Conservation (phyloP, 2,113 vertebrate species). For the Plecotus auritus region DNA sequence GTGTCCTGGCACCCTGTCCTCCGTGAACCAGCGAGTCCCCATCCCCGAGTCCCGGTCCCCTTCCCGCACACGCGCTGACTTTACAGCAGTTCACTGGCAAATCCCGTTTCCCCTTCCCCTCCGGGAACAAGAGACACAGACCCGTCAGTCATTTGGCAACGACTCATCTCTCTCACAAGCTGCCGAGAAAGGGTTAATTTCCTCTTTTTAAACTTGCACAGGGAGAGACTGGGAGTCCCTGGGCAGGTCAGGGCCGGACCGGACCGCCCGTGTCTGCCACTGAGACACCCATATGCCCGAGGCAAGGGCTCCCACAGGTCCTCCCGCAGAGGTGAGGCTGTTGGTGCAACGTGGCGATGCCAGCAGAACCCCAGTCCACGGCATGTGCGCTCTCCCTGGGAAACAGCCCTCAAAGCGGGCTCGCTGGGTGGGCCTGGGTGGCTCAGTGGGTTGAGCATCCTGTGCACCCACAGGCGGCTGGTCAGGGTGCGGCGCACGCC, state of each 20-base stretch:
- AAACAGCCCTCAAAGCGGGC: not conserved
- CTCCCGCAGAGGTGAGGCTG: not conserved
- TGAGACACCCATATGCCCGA: accelerated
- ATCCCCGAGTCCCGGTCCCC: too few species aligned
- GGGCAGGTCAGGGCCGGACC: not conserved
- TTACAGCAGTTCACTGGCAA: not conserved
- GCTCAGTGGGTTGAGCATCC: too few species aligned
- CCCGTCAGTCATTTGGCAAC: not conserved
- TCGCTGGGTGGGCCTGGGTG: too few species aligned
- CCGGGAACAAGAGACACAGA: not conserved
- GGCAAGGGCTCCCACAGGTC: not conserved
- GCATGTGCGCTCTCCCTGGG: not conserved
- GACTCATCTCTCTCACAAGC: not conserved
- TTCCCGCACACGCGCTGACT: not conserved
- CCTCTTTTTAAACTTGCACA: not conserved
- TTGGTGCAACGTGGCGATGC: not conserved
- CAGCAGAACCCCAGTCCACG: not conserved
- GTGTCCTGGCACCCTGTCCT: not conserved
- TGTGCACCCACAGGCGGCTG: too few species aligned
- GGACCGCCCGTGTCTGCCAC: not conserved
- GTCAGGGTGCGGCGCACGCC: too few species aligned
- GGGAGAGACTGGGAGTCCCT: not conserved
- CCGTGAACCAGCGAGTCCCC: not conserved
- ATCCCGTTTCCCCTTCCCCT: not conserved
- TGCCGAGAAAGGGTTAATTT: not conserved